phyloP scores from a whole-genome alignment of 2,888 invertebrate genomes.

The Neoaliturus tenellus region DNA sequence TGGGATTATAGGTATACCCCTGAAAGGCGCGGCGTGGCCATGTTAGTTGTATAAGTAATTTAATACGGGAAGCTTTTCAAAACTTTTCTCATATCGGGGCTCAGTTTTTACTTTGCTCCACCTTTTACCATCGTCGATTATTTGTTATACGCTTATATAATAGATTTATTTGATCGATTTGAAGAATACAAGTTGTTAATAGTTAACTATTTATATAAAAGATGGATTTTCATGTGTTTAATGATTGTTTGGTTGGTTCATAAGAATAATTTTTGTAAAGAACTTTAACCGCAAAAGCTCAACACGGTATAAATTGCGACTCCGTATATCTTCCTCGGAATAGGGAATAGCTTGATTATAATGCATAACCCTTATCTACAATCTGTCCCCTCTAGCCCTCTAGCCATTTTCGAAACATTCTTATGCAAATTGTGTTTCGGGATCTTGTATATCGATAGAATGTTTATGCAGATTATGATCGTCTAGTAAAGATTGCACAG shows the following conservation, averaged over 20 bases:
- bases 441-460: not conserved
- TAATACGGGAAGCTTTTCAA: constrained; percentile 29
- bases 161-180: too few species aligned
- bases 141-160: not conserved
- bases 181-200: too few species aligned
- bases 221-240: too few species aligned
- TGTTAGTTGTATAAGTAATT: constrained; percentile 32
- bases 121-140: constrained; percentile 2
- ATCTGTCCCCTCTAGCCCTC: not conserved
- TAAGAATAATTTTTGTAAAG: too few species aligned
- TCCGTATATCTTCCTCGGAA: not conserved
- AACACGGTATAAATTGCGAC: not conserved
- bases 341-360: constrained; percentile 3
- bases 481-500: not conserved
- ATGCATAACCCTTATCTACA: not conserved
- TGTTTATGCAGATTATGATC: not conserved
- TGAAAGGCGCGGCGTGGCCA: not conserved
- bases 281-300: not conserved
- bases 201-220: too few species aligned
- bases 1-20: too few species aligned
- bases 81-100: constrained; percentile 43
- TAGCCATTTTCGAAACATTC: not conserved
- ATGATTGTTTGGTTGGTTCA: too few species aligned
- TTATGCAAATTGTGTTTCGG: constrained; percentile 15
- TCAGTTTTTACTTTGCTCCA: constrained; percentile 12